phyloP scores from a whole-genome alignment of 2,888 invertebrate species.

The Miltochrista miniata region DNA sequence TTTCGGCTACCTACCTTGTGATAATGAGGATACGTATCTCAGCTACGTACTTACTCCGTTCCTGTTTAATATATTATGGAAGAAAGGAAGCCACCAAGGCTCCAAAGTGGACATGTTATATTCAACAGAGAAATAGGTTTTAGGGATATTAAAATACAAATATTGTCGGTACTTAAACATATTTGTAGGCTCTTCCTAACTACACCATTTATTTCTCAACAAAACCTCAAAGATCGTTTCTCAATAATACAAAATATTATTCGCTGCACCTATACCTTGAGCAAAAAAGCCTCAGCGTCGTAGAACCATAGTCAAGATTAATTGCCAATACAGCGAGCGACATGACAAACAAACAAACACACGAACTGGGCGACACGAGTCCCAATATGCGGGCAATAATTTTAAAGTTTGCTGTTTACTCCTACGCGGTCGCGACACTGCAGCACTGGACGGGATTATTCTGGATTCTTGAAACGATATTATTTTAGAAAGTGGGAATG shows the following conservation, averaged over 20 bases:
- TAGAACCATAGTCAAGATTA: constrained; percentile 63
- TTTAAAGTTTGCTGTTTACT: constrained; percentile 71
- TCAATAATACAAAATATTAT: neutral
- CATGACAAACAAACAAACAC: constrained; percentile 63
- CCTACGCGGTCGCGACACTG: constrained; percentile 56
- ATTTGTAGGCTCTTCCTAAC: neutral
- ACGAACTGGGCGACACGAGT: constrained; percentile 67
- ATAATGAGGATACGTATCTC: too few species aligned
- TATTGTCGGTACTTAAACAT: too few species aligned
- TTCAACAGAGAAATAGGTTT: too few species aligned
- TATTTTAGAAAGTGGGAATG: neutral
- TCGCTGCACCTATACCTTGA: constrained; percentile 3
- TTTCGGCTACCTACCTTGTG: too few species aligned
- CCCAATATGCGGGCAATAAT: constrained; percentile 74
- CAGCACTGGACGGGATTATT: constrained; percentile 42
- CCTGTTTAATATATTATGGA: too few species aligned
- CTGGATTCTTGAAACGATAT: constrained; percentile 30
- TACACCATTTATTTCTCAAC: neutral
- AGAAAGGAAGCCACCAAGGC: too few species aligned
- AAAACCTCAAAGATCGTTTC: neutral
- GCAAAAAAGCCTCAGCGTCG: constrained; percentile 30
- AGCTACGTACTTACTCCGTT: too few species aligned
- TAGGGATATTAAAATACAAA: too few species aligned
- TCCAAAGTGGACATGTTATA: too few species aligned
- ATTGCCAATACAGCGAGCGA: constrained; percentile 67